Base-by-base conservation (phyloP, 37 sponge, comb jelly and placozoan species). In the Axinella damicornis region DNA sequence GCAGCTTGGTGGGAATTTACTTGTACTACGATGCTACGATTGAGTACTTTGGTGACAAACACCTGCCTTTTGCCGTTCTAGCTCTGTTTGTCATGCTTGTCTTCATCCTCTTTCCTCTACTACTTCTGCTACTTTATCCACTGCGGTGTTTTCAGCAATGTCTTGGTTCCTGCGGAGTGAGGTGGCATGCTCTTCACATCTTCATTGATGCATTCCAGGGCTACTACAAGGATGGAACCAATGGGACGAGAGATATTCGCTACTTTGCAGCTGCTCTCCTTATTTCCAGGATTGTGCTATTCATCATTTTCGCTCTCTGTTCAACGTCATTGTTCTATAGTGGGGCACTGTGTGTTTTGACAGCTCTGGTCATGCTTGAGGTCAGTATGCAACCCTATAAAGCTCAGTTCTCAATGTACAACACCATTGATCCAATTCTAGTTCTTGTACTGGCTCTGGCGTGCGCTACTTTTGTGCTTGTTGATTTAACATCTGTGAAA, bases 241-340 rank as follows among this genome's bases (percentile, higher is more conserved):
- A 86, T 27, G 72, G 82, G 21, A 31, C 41, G 1, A 21, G 60
- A 27, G 77, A 87, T 28, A 74, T 52, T 41, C 63, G 84, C 12
- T 92, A 65, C 57, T 87, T 92, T 83, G 79, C 92, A 27, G 87
- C 84, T 57, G 22, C 83, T 61, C 39, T 62, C 32, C 82, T 92
- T 25, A 25, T 79, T 5, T 46, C 73, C 25, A 79, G 92, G 24
- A 56, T 92, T 39, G 55, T 53, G 6, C 33, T 79, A 30, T 40
- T 79, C 18, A 65, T 69, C 2, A 25, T 71, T 0, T 84, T 68
- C 74, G 80, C 92, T 21, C 40, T 63, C 37, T 61, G 46, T 46
- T 46, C n/a, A 9, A 46, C 9, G 46, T 46, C 46, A n/a, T 46
- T 46, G 46, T 46, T 46, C 9, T 46, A 46, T 46, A 9, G 6